These are phyloP conservation scores for Porites australiensis DNA, from an alignment of 64 coral and sea anemone genomes.

Conservation along the genomic window DNA sequence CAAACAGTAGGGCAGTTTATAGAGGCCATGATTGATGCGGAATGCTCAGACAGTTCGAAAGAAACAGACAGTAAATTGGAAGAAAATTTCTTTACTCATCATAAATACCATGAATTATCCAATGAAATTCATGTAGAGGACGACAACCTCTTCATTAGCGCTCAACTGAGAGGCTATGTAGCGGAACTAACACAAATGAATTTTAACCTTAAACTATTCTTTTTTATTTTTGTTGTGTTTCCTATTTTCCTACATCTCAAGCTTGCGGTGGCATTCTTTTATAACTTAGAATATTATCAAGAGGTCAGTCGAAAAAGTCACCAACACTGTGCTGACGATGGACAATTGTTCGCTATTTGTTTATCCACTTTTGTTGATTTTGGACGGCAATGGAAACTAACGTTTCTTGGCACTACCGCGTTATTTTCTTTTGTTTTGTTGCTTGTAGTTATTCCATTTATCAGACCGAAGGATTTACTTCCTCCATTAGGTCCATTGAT, in stretches of 20 bases:
- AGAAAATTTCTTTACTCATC: too few species aligned
- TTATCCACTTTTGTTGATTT: too few species aligned
- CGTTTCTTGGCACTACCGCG: background rate
- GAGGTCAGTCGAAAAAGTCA: background rate
- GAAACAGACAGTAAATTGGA: background rate
- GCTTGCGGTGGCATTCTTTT: background rate
- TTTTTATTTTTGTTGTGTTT: background rate
- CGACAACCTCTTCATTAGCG: background rate
- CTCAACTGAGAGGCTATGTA: background rate
- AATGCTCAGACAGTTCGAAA: too few species aligned
- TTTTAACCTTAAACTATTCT: conserved; percentile 6
- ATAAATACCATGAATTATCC: background rate
- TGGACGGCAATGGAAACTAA: background rate
- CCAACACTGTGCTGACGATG: too few species aligned
- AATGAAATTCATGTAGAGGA: conserved; percentile 9
- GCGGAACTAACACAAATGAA: background rate
- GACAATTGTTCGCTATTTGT: too few species aligned
- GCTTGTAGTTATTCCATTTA: background rate
- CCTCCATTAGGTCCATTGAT: background rate
- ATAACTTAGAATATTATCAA: background rate
- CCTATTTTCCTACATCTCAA: background rate
- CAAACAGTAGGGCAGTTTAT: too few species aligned
- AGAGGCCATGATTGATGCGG: too few species aligned
- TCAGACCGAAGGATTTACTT: background rate
- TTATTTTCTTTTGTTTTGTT: background rate